phyloP scores from a whole-genome alignment of 2,888 invertebrate species.

The Andrena hattorfiana region DNA sequence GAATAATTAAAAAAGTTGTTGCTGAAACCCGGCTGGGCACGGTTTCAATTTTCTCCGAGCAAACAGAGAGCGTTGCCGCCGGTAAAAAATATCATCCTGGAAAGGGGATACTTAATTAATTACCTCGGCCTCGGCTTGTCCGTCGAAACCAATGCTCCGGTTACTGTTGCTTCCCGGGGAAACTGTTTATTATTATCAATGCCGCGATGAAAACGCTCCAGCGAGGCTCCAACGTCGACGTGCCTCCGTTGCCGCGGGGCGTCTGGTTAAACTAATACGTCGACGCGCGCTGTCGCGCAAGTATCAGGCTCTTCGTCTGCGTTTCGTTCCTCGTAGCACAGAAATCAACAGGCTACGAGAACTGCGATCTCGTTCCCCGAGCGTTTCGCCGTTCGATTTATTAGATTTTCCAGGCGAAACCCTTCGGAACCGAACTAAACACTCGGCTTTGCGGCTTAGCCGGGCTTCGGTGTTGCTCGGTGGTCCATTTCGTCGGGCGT shows the following conservation, averaged over 20 bases:
- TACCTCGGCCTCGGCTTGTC: neutral
- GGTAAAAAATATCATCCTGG: neutral
- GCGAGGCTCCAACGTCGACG: no score
- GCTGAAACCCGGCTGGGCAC: neutral
- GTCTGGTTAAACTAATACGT: neutral
- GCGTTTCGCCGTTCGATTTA: constrained; percentile 48
- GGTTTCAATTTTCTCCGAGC: neutral
- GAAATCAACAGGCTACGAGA: constrained; percentile 39
- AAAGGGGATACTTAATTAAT: constrained; percentile 20
- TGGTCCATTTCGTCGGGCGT: constrained; percentile 42
- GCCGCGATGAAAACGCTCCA: no score
- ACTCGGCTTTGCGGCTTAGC: constrained; percentile 71
- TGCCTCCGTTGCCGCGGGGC: no score
- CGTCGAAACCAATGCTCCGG: neutral
- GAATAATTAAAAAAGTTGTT: neutral
- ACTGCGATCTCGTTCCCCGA: neutral
- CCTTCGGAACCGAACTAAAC: constrained; percentile 71
- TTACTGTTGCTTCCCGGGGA: neutral
- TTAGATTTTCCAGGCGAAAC: constrained; percentile 78
- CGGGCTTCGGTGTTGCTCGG: constrained; percentile 63
- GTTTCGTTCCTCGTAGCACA: neutral
- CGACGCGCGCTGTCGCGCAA: neutral
- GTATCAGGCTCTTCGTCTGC: neutral
- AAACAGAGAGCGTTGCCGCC: neutral
- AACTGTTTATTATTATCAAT: neutral